Base-by-base conservation (phyloP, 2,797 vertebrate genomes). In the Vipera ursinii region DNA sequence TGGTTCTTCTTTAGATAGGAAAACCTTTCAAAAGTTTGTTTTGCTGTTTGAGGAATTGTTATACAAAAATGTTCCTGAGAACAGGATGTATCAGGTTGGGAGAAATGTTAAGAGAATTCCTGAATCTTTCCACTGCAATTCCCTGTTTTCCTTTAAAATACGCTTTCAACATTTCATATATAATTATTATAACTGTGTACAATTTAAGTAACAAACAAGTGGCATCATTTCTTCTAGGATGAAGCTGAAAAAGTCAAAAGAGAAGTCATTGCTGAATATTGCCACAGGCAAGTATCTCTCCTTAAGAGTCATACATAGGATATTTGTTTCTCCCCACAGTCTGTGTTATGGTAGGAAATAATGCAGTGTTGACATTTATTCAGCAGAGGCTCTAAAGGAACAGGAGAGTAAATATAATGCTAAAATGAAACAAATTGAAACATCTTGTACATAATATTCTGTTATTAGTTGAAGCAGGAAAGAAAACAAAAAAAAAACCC, bases 261-360 rank as follows among this genome's bases (percentile, higher is more conserved):
- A 95, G 97, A 97, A 0, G 69, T 98, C 92, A 98, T 98, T 93
- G 89, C 96, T 87, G 96, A 98, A 91, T 98, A 98, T 95, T 98
- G 97, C 95, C 94, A 91, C 73, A 98, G 96, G 97, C 98, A 96
- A 94, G 97, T 92, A 87, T 32, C 10, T 93, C 4, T 89, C 73
- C 22, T 87, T 93, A 65, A 1, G 0, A 20, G 3, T 6, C 60
- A 38, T 93, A 90, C 60, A 48, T 92, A 44, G 32, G 56, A 57
- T 13, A 14, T 93, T 91, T 91, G 87, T 86, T 69, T 51, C 32
- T 17, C 0, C 0, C 28, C 9, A 48, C 26, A 32, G 13, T 63
- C 78, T n/a, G n/a, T 28, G 20, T 24, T 3, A 63, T 7, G 89
- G 38, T 0, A 24, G 53, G 63, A 20, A 14, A 61, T 6, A n/a